Base-by-base conservation (phyloP, 2,888 invertebrate species). In the Cheilosia soror region DNA sequence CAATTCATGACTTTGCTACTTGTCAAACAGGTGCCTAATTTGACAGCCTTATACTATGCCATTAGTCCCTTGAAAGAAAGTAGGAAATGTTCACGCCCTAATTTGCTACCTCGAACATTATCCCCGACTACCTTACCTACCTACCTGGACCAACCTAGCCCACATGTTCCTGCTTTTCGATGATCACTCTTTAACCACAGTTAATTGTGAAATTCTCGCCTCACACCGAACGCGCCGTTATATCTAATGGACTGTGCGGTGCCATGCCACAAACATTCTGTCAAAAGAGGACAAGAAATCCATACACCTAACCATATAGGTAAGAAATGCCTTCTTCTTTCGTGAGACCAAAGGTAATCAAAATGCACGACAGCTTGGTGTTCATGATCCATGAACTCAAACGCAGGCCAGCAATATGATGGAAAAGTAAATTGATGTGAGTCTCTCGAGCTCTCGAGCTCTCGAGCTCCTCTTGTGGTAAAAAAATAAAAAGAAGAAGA, bases 401-500 rank as follows among this genome's bases (percentile, higher is more conserved):
- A 57, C 47, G 47, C 15, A 66, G 49, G 29, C 37, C 37, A 20
- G 13, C 27, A 37, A 9, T 15, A 55, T 65, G 27, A 72, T 72
- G 62, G 83, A 78, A 58, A 49, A 53, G 44, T 37, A 51, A 68
- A 83, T 78, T 73, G 83, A 78, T 68, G 83, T 68, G 68, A 62
- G 66, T 47, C 68, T 66, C 53, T 62, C 33, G 20, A 29, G 66
- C 44, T 27, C 53, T 62, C 33, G 20, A 29, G 66, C 44, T 27
- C 0, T 9, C 37, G 20, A 27, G 33, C n/a, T 47, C 29, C 25
- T 31, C 47, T 40, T 63, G 15, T 37, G 2, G 27, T 29, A 29
- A 27, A 53, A 27, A 29, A 49, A 57, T 40, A 44, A 20, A 15
- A 37, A 27, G 4, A 31, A 63, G n/a, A 37, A 44, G 42, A 13